phyloP scores from a whole-genome alignment of 1,140 invertebrate species.

The Caerostris darwini region DNA sequence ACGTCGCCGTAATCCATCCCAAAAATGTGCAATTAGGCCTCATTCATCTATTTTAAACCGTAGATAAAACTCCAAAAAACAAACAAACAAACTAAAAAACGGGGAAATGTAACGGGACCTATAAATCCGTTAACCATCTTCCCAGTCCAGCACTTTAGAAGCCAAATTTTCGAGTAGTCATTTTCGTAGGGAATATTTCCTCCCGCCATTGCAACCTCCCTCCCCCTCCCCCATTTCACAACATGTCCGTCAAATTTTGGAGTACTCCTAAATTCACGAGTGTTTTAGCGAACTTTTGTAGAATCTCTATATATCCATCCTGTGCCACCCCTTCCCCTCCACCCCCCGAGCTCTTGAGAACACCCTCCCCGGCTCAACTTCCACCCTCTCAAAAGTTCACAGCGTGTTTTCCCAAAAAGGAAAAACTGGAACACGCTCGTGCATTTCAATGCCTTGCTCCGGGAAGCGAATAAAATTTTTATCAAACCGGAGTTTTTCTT shows the following conservation, averaged over 20 bases:
- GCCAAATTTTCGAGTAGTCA: conserved; percentile 6
- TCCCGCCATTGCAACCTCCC: not conserved
- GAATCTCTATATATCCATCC: not conserved
- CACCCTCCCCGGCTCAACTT: not conserved
- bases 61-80: not conserved
- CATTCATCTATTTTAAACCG: conserved; percentile 24
- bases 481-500: conserved; percentile 48
- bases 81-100: conserved; percentile 8
- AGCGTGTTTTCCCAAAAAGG: conserved; percentile 26
- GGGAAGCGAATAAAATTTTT: conserved; percentile 35
- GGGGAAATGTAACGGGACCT: not conserved
- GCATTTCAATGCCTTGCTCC: conserved; percentile 39
- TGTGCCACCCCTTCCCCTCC: not conserved
- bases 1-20: not conserved
- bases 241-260: conserved; percentile 49
- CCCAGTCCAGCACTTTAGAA: not conserved
- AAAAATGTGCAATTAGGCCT: not conserved
- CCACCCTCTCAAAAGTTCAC: not conserved
- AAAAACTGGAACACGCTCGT: conserved; percentile 55
- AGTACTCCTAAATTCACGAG: conserved; percentile 61
- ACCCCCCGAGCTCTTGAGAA: not conserved
- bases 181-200: not conserved
- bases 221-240: not conserved
- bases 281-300: conserved; percentile 59
- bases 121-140: not conserved